Evolutionary conservation across 2,797 vertebrate species (phyloP).

Genomic region (Rallus crepitans): DNA sequence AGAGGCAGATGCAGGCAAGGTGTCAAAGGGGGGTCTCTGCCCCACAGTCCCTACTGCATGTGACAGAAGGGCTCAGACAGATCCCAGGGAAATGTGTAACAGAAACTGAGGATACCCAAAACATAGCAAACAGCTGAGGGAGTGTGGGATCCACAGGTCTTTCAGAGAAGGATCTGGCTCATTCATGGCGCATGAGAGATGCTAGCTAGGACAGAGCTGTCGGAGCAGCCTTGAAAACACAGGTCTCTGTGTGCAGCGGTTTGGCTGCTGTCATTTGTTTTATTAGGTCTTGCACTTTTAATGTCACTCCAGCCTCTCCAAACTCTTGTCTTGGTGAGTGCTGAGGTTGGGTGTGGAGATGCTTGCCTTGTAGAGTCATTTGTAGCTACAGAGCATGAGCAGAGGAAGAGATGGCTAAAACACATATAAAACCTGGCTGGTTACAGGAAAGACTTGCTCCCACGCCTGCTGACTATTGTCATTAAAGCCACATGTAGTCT

Average conservation of each 20-base stretch:
- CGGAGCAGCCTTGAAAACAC: not conserved
- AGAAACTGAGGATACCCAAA: not conserved
- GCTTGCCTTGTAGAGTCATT: not conserved
- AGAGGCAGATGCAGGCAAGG: not conserved
- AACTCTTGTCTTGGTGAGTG: not conserved
- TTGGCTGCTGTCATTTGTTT: not conserved
- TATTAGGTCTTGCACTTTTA: not conserved
- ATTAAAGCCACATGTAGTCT: not conserved
- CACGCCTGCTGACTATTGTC: rapidly evolving
- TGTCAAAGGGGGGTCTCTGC: not conserved
- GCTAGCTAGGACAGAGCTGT: not conserved
- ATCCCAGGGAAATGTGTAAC: not conserved
- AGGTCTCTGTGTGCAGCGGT: not conserved
- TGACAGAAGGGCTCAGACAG: not conserved
- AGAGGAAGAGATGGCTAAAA: not conserved
- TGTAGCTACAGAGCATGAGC: not conserved
- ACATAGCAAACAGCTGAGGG: not conserved
- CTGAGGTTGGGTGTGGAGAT: not conserved
- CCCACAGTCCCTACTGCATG: not conserved
- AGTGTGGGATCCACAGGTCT: not conserved
- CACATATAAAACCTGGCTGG: not conserved
- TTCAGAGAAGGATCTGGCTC: not conserved
- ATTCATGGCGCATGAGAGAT: not conserved
- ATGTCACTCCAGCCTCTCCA: not conserved
- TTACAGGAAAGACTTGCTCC: not conserved